Conservation (phyloP, 2,888 invertebrate genomes). For the Melipona beecheii region DNA sequence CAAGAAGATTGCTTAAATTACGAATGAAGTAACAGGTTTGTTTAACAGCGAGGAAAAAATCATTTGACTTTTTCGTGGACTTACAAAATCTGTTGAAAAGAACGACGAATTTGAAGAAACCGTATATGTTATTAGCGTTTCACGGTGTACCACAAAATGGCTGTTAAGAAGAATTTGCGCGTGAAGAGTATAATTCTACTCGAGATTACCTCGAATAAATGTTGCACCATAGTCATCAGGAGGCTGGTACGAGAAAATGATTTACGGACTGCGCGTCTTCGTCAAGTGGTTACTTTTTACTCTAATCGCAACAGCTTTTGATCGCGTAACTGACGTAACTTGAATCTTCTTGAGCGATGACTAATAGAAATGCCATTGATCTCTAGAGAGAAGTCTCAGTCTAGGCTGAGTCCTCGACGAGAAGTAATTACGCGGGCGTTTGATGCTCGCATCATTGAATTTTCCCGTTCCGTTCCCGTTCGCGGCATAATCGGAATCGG, state of each 20-base stretch:
- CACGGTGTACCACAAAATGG: neutral
- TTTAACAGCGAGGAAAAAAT: neutral
- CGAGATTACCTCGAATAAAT: neutral
- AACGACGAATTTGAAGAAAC: neutral
- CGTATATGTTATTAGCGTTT: neutral
- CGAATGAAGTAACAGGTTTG: neutral
- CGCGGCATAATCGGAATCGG: conserved; percentile 21
- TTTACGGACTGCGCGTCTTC: neutral
- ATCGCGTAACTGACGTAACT: neutral
- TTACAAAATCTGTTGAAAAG: neutral
- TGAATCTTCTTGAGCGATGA: neutral
- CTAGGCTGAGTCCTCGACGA: neutral
- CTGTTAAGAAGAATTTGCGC: neutral
- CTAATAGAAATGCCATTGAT: conserved; percentile 19
- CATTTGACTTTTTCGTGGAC: too few relatives aligned
- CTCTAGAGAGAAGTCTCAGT: conserved; percentile 9
- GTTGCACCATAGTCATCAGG: neutral
- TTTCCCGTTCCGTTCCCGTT: conserved; percentile 44
- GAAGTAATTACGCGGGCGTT: neutral
- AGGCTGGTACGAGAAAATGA: neutral
- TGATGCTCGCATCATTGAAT: conserved; percentile 10
- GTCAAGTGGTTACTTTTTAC: neutral
- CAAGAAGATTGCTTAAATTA: neutral
- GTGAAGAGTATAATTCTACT: neutral
- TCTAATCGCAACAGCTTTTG: neutral